Evolutionary conservation across 2,888 invertebrate genomes (phyloP).

Genomic region (Eumerus sabulonum): DNA sequence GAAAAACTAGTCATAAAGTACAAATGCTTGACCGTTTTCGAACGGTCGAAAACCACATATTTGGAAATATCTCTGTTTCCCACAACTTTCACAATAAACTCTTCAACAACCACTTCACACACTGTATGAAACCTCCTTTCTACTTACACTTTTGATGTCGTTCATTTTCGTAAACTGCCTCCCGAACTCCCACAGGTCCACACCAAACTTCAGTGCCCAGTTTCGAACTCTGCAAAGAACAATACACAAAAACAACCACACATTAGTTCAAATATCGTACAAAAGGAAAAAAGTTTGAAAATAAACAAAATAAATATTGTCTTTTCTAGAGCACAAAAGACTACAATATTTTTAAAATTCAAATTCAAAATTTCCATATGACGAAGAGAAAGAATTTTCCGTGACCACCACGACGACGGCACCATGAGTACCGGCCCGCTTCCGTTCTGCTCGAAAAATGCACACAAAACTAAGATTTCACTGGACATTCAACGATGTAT

Average conservation of each 20-base stretch:
- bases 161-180: conserved; percentile 92
- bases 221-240: conserved; percentile 90
- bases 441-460: not conserved
- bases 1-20: too few species aligned
- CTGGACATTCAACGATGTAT: conserved; percentile 17
- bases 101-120: too few species aligned
- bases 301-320: not conserved
- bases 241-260: conserved; percentile 48
- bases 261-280: too few species aligned
- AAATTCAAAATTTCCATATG: too few species aligned
- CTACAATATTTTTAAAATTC: not conserved
- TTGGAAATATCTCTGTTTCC: not conserved
- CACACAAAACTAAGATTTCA: not conserved
- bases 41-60: too few species aligned
- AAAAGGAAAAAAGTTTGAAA: not conserved
- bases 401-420: too few species aligned
- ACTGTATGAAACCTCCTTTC: too few species aligned
- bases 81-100: too few species aligned
- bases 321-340: conserved; percentile 27
- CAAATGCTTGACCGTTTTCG: too few species aligned
- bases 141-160: conserved; percentile 91
- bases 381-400: too few species aligned
- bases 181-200: conserved; percentile 93
- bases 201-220: conserved; percentile 94
- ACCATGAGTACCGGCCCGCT: too few species aligned